These are phyloP conservation scores for Cabera pusaria DNA, from an alignment of 2,888 invertebrate species.

Conservation along the genomic window DNA sequence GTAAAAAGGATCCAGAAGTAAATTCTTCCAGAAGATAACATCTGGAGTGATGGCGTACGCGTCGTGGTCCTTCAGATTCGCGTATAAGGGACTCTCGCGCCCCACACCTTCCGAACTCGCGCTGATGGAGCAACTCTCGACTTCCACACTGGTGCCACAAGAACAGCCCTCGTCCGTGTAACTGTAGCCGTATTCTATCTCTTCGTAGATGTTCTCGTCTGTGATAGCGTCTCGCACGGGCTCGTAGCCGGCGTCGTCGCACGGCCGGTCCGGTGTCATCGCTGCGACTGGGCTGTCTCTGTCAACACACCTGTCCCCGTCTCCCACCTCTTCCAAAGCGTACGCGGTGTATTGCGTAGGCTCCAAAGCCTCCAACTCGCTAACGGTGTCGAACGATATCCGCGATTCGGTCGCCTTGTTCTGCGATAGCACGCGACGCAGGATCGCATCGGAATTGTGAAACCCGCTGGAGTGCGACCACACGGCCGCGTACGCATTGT, in stretches of 20 bases:
- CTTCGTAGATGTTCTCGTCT: constrained; percentile 78
- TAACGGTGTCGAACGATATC: constrained; percentile 67
- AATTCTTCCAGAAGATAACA: constrained; percentile 81
- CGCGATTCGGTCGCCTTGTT: constrained; percentile 66
- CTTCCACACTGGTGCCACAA: constrained; percentile 74
- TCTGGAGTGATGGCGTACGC: constrained; percentile 76
- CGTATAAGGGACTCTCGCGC: constrained; percentile 74
- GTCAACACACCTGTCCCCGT: constrained; percentile 54
- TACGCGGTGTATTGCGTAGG: constrained; percentile 65
- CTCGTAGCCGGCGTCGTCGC: constrained; percentile 75
- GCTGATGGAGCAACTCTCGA: constrained; percentile 73
- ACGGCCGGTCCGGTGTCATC: constrained; percentile 73
- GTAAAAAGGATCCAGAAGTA: constrained; percentile 72
- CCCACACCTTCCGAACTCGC: constrained; percentile 71
- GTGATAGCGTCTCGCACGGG: constrained; percentile 71
- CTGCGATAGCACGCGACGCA: constrained; percentile 59
- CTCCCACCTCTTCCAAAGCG: constrained; percentile 73
- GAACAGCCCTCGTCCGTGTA: constrained; percentile 76
- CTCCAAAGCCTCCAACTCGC: constrained; percentile 49
- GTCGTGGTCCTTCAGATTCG: constrained; percentile 72
- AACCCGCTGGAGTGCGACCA: constrained; percentile 77
- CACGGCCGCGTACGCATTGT: constrained; percentile 64
- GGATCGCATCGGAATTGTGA: constrained; percentile 70
- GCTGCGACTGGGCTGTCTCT: constrained; percentile 60
- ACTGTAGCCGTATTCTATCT: constrained; percentile 69